Evolutionary conservation across 1,140 invertebrate species (phyloP).

Genomic region (Nylanderia fulva): DNA sequence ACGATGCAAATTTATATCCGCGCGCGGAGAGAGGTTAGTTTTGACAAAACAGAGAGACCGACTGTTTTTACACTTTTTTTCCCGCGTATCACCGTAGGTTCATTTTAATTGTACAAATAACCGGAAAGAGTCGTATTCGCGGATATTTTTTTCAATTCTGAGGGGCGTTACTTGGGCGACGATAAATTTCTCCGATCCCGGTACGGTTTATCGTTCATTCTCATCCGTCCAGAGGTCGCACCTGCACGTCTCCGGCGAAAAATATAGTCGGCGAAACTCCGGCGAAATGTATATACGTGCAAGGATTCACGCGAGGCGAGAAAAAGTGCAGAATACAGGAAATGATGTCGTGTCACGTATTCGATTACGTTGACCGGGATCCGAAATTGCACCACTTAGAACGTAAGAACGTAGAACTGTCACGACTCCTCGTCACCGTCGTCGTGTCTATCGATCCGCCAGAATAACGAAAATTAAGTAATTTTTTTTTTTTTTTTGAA

Average conservation of each 20-base stretch:
- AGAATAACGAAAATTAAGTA: slow-evolving; percentile 57
- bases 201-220: slow-evolving; percentile 54
- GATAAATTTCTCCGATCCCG: slow-evolving; percentile 49
- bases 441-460: slow-evolving; percentile 54
- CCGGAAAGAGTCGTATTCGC: slow-evolving; percentile 19
- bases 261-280: slow-evolving; percentile 35
- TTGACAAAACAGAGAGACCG: slow-evolving; percentile 23
- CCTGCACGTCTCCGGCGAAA: slow-evolving; percentile 14
- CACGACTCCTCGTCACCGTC: slow-evolving; percentile 6
- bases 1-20: slow-evolving; percentile 41
- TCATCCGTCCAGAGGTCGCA: slow-evolving; percentile 54
- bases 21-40: background rate
- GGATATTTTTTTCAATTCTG: slow-evolving; percentile 50
- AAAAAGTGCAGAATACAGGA: slow-evolving; percentile 63
- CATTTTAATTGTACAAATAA: slow-evolving; percentile 52
- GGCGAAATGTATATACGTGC: too few species aligned
- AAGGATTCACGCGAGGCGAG: slow-evolving; percentile 46
- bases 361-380: slow-evolving; percentile 78
- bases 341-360: slow-evolving; percentile 80
- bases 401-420: background rate
- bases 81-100: slow-evolving; percentile 36
- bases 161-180: slow-evolving; percentile 39
- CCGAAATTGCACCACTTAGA: slow-evolving; percentile 70
- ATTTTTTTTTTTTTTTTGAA: too few species aligned
- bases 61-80: too few species aligned